These are phyloP conservation scores for Megalops atlanticus DNA, from an alignment of 2,113 vertebrate species.

Conservation along the genomic window DNA sequence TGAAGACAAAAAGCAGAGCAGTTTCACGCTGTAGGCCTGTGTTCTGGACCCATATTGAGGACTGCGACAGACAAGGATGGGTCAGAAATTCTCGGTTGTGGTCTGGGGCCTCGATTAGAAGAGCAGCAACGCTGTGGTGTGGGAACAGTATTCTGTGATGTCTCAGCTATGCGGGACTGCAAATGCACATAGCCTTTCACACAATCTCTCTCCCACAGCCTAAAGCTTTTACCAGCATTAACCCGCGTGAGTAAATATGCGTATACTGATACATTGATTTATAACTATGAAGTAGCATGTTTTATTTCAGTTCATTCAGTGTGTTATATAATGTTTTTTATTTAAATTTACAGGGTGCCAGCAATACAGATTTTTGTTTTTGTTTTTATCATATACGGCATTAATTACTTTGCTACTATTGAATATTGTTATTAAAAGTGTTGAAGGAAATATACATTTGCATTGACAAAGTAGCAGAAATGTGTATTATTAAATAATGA, in stretches of 20 bases:
- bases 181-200: background rate
- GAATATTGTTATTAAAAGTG: background rate
- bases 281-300: no score
- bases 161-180: background rate
- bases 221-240: constrained; percentile 1
- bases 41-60: constrained; percentile 38
- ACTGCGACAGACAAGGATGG: no score
- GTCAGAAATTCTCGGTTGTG: constrained; percentile 41
- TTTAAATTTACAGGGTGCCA: background rate
- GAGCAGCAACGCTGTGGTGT: constrained; percentile 19
- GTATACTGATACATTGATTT: constrained; percentile 25
- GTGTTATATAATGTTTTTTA: background rate
- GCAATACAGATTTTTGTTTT: background rate
- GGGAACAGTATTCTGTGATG: background rate
- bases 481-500: no score
- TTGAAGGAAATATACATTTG: background rate
- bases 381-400: no score
- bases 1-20: constrained; percentile 43
- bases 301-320: constrained; percentile 24
- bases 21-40: constrained; percentile 49
- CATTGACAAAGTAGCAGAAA: background rate
- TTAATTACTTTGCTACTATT: no score
- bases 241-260: constrained; percentile 16
- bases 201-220: background rate
- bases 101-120: constrained; percentile 35